Percentiles rank a stretch among this genome's conserved stretches.
These are phyloP conservation scores for Campylorhamphus procurvoides DNA, from an alignment of 2,113 vertebrate species.

Conservation along the genomic window DNA sequence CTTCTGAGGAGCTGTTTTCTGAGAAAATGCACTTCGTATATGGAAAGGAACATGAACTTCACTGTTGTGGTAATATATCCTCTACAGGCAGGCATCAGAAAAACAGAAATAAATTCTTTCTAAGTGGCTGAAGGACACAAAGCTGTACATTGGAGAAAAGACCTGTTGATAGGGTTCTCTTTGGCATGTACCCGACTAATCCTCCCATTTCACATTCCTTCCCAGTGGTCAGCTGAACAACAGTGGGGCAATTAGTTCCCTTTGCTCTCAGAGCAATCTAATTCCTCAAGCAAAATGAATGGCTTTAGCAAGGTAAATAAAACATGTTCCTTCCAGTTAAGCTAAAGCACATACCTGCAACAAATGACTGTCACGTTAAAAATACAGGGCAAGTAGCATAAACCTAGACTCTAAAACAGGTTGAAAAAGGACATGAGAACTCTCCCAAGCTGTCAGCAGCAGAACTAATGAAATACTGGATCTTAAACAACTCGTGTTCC, in stretches of 20 bases:
- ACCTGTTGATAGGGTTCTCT: not conserved
- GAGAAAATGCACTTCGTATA: not conserved
- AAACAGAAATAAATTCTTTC: not conserved
- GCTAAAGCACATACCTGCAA: not conserved
- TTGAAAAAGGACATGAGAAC: not conserved
- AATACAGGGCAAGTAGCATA: not conserved
- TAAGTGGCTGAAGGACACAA: not conserved
- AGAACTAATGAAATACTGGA: not conserved
- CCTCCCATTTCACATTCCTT: slow-evolving; percentile 22
- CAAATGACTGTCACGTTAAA: not conserved
- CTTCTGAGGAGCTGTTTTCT: not conserved
- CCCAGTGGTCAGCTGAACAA: not conserved
- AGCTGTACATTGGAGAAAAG: not conserved
- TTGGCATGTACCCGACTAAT: not conserved
- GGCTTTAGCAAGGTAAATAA: not conserved
- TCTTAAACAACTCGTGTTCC: not conserved
- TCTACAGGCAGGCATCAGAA: not conserved
- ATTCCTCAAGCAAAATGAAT: not conserved
- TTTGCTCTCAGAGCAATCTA: not conserved
- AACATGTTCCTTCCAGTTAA: not conserved
- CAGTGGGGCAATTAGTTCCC: not conserved
- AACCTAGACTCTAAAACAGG: not conserved
- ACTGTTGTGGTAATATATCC: not conserved
- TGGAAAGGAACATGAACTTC: not conserved
- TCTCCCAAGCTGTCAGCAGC: not conserved